phyloP scores from a whole-genome alignment of 2,888 invertebrate genomes.

The Erynnis tages region DNA sequence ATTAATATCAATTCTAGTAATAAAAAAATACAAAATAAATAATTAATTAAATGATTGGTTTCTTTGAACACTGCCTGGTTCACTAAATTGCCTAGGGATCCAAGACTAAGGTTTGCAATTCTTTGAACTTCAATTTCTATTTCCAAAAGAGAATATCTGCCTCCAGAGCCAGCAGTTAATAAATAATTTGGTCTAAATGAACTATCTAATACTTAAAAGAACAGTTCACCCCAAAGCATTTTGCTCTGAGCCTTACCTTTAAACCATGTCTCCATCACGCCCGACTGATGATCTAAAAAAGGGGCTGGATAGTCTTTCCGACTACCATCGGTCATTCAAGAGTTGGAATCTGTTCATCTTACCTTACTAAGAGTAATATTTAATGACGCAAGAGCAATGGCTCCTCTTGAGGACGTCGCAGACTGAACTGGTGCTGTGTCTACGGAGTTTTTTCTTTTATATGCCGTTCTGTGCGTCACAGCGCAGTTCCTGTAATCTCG shows the following conservation, averaged over 20 bases:
- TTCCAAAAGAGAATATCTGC: too few species aligned
- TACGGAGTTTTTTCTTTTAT: constrained; percentile 7
- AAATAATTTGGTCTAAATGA: too few species aligned
- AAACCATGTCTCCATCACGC: constrained; percentile 3
- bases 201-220: neutral
- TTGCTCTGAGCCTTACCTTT: constrained; percentile 13
- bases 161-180: neutral
- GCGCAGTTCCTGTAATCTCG: neutral
- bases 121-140: too few species aligned
- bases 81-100: too few species aligned
- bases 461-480: constrained; percentile 1
- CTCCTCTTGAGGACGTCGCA: too few species aligned
- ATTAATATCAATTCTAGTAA: too few species aligned
- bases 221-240: neutral
- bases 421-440: neutral
- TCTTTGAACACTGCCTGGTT: too few species aligned
- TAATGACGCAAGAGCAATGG: too few species aligned
- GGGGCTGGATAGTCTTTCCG: neutral
- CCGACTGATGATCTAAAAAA: constrained; percentile 22
- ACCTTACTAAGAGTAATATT: constrained; percentile 8
- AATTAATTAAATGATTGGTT: too few species aligned
- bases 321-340: constrained; percentile 11
- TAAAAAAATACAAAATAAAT: too few species aligned
- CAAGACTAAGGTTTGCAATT: too few species aligned
- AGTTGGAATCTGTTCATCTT: constrained; percentile 26